Base-by-base conservation (phyloP, 2,888 invertebrate genomes). In the Rhabditophanes sp. region DNA sequence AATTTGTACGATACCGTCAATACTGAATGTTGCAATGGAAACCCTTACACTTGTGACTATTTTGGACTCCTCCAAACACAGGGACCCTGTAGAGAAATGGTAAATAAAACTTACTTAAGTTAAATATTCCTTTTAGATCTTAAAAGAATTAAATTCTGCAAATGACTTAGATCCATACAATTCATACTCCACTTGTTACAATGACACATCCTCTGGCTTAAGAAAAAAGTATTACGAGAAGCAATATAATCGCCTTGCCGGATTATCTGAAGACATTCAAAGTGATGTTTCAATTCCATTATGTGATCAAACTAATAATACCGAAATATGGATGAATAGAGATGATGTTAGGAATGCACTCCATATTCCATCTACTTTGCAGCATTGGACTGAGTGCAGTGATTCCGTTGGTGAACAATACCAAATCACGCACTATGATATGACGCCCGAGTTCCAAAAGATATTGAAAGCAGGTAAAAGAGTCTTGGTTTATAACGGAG, bases 291-390 rank as follows among this genome's bases (percentile, higher is more conserved):
- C n/a, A n/a, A n/a, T n/a, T n/a, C 4, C 3, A 5, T 39, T 51
- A 0, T 51, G 51, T 30, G 51, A 46, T 11, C 50, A 51, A 28
- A 30, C 25, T 12, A 41, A 42, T 26, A 47, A 46, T 30, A 50
- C 49, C 4, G 36, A 27, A 17, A 28, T 9, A 9, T 53, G 45
- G 25, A 25, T 53, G 41, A 46, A 46, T 24, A 22, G 51, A 15
- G 37, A 36, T 3, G 51, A 49, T 25, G 53, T 53, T 18, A 39
- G 49, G 2, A 39, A 38, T 9, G 42, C 42, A 6, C 41, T 53
- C 4, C 53, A 53, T 28, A 48, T 53, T 28, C 46, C 48, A 8
- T 33, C 33, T n/a, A 39, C 39, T 12, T 29, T 47, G 8, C 43
- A 40, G 8, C 6, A 30, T 6, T 52, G 52, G 52, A 31, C 41